These are phyloP conservation scores for Trididemnum clinides DNA, from an alignment of 23 tunicate genomes.

Conservation along the genomic window DNA sequence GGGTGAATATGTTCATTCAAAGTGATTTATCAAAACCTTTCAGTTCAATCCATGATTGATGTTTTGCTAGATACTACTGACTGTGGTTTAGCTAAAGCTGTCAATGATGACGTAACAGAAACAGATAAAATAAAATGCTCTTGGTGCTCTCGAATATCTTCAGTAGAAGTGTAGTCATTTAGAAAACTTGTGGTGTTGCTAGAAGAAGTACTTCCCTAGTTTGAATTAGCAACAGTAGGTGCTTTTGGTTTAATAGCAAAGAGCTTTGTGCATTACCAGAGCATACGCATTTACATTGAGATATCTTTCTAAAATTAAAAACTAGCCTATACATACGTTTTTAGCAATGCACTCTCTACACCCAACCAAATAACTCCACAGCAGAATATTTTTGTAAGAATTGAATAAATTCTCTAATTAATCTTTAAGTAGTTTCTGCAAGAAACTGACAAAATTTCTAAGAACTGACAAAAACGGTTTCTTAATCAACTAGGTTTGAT, in stretches of 20 bases:
- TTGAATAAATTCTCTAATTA: background rate
- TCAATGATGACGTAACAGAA: conserved; percentile 18
- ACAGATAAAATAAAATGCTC: background rate
- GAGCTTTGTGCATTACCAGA: background rate
- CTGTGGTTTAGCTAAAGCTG: conserved; percentile 3
- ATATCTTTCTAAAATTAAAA: background rate
- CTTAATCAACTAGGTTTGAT: no score
- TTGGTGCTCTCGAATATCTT: background rate
- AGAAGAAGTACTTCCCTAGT: no score
- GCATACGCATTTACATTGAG: background rate
- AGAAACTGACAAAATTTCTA: no score
- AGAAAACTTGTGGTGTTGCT: no score
- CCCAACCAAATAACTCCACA: no score
- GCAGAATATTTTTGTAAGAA: background rate
- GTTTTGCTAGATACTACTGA: conserved; percentile 6
- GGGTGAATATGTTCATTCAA: conserved; percentile 17
- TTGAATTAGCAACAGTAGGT: background rate
- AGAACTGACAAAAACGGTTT: no score
- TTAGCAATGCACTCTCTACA: no score
- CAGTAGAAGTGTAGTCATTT: conserved; percentile 12
- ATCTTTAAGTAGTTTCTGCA: background rate
- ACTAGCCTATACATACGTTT: background rate
- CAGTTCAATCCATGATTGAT: conserved; percentile 30
- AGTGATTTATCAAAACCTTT: conserved; percentile 20
- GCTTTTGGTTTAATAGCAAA: conserved; percentile 2